Evolutionary conservation across 53 echinoderm and acorn worm species (phyloP).

Genomic region (Holothuria leucospilota): DNA sequence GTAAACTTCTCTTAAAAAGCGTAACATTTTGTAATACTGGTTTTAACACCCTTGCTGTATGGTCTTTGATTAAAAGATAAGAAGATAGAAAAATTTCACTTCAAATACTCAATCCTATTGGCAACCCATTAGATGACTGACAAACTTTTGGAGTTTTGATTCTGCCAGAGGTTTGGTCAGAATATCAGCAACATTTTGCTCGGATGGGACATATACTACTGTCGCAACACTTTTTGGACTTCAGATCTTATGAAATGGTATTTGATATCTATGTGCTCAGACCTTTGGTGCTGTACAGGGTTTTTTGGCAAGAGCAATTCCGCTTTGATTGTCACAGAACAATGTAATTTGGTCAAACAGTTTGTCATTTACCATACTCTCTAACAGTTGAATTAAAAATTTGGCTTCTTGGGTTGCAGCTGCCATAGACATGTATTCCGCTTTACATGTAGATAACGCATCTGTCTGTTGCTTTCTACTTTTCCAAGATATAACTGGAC

Average conservation of each 20-base stretch:
- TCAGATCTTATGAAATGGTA: conserved; percentile 16
- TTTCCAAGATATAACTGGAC: no score
- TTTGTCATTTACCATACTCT: neutral
- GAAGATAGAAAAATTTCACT: no score
- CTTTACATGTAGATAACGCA: conserved; percentile 49
- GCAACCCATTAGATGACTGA: no score
- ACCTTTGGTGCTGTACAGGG: conserved; percentile 9
- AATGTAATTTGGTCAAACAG: no score
- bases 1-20: no score
- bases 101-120: neutral
- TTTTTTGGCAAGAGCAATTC: neutral
- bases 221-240: neutral
- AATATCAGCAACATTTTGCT: neutral
- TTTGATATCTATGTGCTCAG: conserved; percentile 20
- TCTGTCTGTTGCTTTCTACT: conserved; percentile 22
- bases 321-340: neutral
- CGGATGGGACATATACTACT: neutral
- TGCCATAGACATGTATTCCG: conserved; percentile 26
- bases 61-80: no score
- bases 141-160: no score
- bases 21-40: no score
- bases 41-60: no score
- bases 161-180: no score
- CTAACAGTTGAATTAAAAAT: conserved; percentile 33
- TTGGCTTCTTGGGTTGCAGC: no score